phyloP scores from a whole-genome alignment of 2,797 vertebrate genomes.

The Gymnoscopelus braueri region DNA sequence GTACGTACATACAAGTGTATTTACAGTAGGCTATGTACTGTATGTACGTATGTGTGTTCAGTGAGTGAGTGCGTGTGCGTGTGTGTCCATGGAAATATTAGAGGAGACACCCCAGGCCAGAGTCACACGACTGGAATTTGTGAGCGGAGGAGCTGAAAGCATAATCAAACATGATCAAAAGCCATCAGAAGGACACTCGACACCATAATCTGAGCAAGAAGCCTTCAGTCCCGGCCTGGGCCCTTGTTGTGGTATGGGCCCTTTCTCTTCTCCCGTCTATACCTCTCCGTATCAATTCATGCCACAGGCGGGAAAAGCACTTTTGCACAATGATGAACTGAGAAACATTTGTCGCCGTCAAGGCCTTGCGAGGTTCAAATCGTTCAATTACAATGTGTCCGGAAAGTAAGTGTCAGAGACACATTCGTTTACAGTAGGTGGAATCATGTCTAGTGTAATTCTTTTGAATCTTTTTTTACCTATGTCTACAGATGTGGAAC shows the following conservation, averaged over 20 bases:
- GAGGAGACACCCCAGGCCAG: constrained; percentile 56
- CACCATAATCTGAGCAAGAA: constrained; percentile 56
- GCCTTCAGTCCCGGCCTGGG: constrained; percentile 27
- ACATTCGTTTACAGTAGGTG: constrained; percentile 15
- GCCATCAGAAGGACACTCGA: constrained; percentile 51
- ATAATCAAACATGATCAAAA: constrained; percentile 66
- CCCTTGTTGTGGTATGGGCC: constrained; percentile 50
- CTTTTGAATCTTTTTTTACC: constrained; percentile 30
- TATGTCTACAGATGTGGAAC: constrained; percentile 38
- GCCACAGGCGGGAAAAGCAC: constrained; percentile 2
- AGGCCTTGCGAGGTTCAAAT: constrained; percentile 20
- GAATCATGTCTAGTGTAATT: neutral
- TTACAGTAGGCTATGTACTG: no score
- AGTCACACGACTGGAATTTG: constrained; percentile 68
- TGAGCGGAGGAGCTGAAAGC: constrained; percentile 42
- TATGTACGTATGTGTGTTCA: no score
- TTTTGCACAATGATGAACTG: constrained; percentile 33
- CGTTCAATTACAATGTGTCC: no score
- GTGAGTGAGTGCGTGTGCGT: constrained; percentile 3
- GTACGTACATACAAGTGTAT: neutral
- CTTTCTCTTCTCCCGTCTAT: constrained; percentile 25
- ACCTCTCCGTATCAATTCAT: constrained; percentile 23
- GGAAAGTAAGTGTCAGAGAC: neutral
- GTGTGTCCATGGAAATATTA: constrained; percentile 47
- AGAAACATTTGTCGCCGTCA: constrained; percentile 26